Evolutionary conservation across 1,140 invertebrate genomes (phyloP), one percentile per base, ranked within the genome.

Genomic region (Ceratina australensis): DNA sequence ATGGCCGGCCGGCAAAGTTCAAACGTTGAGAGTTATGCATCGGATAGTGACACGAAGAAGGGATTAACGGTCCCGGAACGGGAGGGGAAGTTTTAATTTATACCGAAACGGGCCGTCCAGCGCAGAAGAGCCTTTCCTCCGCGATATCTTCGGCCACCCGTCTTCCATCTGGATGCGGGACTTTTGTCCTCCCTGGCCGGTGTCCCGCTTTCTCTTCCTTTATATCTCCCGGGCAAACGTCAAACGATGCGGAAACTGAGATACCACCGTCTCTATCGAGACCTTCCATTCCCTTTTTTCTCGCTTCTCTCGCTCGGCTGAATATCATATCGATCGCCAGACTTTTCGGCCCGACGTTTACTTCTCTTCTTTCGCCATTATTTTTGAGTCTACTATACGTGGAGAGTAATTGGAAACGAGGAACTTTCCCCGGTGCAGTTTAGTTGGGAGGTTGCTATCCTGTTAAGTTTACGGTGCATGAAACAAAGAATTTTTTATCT

Each of bases 31-130:
- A 85, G 69, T 87, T 86, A 73, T 69, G 61, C 81, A 24, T 28
- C 42, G 64, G 68, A 78, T 78, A 82, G 82, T 80, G 87, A 83
- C 82, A 80, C 79, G 84, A n/a, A 5, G 52, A 54, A 86, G 77
- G 84, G 78, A 88, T 88, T 87, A 88, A 88, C 86, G 87, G 87
- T 81, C 71, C 52, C 65, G 61, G 63, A 52, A 67, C 65, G 7
- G 47, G 56, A 60, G 18, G 80, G 77, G 75, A 88, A 88, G 57
- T 87, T 88, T 87, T 88, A 87, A 88, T 88, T 88, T 88, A 88
- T 87, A 78, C 82, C 75, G 54, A 76, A 56, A 63, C 80, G 72
- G 73, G 64, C 67, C 66, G 78, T 84, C 52, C 20, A 69, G 26
- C 22, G 65, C 82, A 80, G 73, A 74, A 33, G 26, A 68, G 16